Conservation (phyloP, 2,888 invertebrate genomes). For the Metallyticus violacea region DNA sequence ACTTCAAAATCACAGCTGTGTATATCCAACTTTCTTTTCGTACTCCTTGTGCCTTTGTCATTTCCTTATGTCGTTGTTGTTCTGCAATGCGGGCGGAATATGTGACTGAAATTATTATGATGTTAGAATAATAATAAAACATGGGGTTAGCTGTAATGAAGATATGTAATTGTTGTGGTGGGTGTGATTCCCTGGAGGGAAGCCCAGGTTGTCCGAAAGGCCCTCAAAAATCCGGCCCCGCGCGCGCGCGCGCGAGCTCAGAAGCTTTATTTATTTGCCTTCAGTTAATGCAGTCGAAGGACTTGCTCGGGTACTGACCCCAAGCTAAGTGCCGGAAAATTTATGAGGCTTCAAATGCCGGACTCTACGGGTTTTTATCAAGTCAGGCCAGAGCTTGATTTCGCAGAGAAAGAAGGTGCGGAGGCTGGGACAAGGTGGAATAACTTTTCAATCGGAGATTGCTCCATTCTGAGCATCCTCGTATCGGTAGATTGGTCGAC, state of each 20-base stretch:
- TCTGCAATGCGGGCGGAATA: neutral
- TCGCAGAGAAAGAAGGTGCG: neutral
- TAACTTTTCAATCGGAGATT: neutral
- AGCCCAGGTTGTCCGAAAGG: neutral
- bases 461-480: neutral
- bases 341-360: neutral
- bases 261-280: neutral
- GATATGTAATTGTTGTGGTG: conserved; percentile 20
- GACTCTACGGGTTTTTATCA: neutral
- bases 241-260: neutral
- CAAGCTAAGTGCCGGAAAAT: conserved; percentile 9
- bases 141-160: conserved; percentile 20
- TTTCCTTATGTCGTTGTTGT: too few species aligned
- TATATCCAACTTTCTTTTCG: too few species aligned
- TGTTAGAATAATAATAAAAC: neutral
- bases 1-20: too few species aligned
- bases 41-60: too few species aligned
- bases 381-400: neutral
- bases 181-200: conserved; percentile 1
- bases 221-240: neutral
- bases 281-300: neutral
- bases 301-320: conserved; percentile 2
- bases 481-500: neutral
- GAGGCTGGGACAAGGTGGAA: neutral
- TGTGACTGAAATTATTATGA: conserved; percentile 7